Evolutionary conservation across 2,888 invertebrate genomes (phyloP).

Genomic region (Aleiodes testaceus): DNA sequence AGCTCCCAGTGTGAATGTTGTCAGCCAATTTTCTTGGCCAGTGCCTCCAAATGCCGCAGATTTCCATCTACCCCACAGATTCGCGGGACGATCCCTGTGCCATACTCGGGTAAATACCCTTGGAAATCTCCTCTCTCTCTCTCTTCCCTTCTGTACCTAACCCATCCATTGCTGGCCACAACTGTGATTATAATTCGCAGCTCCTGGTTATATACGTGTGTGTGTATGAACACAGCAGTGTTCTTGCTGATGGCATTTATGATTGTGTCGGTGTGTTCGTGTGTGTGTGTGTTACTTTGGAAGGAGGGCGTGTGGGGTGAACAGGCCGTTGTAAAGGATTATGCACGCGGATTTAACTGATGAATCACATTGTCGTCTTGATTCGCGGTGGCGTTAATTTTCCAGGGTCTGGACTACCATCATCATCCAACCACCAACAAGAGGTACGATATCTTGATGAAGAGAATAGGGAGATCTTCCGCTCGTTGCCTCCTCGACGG

Average conservation of each 20-base stretch:
- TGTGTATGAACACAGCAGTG: conserved; percentile 35
- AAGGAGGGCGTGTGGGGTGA: conserved; percentile 51
- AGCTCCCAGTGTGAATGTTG: conserved; percentile 69
- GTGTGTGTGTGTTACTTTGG: conserved; percentile 27
- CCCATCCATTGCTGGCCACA: conserved; percentile 66
- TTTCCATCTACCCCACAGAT: conserved; percentile 68
- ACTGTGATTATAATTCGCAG: conserved; percentile 73
- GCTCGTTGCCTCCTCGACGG: conserved; percentile 51
- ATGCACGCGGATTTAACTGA: conserved; percentile 74
- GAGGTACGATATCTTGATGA: conserved; percentile 42
- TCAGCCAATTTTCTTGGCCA: conserved; percentile 74
- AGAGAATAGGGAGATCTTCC: conserved; percentile 50
- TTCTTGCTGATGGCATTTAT: conserved; percentile 29
- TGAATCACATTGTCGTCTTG: conserved; percentile 74
- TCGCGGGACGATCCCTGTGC: conserved; percentile 61
- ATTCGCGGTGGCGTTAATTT: conserved; percentile 73
- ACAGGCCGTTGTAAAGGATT: conserved; percentile 71
- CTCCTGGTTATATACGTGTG: conserved; percentile 57
- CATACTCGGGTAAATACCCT: conserved; percentile 63
- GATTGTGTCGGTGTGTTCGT: not conserved
- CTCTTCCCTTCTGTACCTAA: conserved; percentile 40
- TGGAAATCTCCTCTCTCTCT: conserved; percentile 45
- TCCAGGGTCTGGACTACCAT: conserved; percentile 51
- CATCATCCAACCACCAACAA: conserved; percentile 14
- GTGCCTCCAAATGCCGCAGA: conserved; percentile 72